A percentile compares a stretch with the other conserved stretches of the same genome.
Conservation (phyloP, 2,113 vertebrate genomes). For the Tyrannus savana region DNA sequence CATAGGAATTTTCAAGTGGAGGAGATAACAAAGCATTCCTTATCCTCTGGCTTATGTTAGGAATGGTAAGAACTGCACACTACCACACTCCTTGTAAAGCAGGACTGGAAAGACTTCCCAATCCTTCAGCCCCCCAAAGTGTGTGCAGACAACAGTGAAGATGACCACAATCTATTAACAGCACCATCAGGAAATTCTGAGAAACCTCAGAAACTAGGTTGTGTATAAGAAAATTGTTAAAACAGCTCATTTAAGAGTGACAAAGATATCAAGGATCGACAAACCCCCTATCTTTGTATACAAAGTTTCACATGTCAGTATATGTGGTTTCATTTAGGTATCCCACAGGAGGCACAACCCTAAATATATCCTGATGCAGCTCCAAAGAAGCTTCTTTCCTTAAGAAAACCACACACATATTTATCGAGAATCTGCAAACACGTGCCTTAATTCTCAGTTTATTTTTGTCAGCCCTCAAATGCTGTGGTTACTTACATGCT, state of each 20-base stretch:
- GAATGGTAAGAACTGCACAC: not conserved
- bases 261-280: not conserved
- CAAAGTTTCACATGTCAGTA: not conserved
- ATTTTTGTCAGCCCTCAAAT: not conserved
- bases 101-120: not conserved
- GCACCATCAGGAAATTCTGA: not conserved
- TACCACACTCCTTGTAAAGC: not conserved
- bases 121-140: fast-evolving
- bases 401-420: not conserved
- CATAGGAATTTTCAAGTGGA: not conserved
- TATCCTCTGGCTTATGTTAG: not conserved
- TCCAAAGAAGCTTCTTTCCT: not conserved
- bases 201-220: not conserved
- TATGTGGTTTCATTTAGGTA: not conserved
- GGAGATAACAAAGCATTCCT: not conserved
- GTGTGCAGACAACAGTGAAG: not conserved
- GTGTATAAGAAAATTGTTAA: not conserved
- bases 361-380: not conserved
- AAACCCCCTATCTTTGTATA: not conserved
- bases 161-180: not conserved
- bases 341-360: not conserved
- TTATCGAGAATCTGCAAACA: not conserved
- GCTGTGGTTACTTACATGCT: slow-evolving; percentile 81
- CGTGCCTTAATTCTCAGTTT: not conserved
- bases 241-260: not conserved